Conservation (phyloP, 2,888 invertebrate species). For the Rotaria macrura region DNA sequence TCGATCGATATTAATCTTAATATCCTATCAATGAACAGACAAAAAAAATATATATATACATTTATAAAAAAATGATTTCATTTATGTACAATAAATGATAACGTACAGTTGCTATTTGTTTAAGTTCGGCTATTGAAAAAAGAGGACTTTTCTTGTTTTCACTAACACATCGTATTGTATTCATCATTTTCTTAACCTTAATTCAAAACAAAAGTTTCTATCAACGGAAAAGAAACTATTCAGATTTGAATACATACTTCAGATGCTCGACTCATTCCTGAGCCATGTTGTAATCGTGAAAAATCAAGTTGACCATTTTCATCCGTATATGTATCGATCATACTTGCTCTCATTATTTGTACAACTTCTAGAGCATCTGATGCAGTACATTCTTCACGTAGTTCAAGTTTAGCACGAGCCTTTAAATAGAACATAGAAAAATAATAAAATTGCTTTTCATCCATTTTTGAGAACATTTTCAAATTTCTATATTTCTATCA, state of each 20-base stretch:
- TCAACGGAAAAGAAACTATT: neutral
- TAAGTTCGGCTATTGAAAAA: neutral
- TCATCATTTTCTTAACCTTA: neutral
- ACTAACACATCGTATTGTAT: neutral
- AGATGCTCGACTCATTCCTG: constrained; percentile 4
- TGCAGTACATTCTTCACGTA: constrained; percentile 67
- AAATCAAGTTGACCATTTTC: constrained; percentile 31
- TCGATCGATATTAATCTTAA: neutral
- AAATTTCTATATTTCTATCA: too few relatives aligned
- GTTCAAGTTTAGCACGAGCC: constrained; percentile 76
- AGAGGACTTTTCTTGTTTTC: neutral
- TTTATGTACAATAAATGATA: neutral
- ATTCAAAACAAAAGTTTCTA: neutral
- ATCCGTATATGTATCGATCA: constrained; percentile 31
- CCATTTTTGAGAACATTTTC: too few relatives aligned
- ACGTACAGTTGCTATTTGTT: neutral
- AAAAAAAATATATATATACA: neutral
- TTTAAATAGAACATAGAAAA: too few relatives aligned
- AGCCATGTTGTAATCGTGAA: constrained; percentile 15
- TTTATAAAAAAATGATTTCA: too few relatives aligned
- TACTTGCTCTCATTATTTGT: constrained; percentile 33
- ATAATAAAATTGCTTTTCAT: too few relatives aligned
- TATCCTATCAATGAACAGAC: neutral
- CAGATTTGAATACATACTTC: neutral
- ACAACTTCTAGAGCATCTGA: constrained; percentile 58